A percentile compares a stretch with the other conserved stretches of the same genome.
Evolutionary conservation across 2,888 invertebrate genomes (phyloP).

Genomic region (Heliconius aoede): DNA sequence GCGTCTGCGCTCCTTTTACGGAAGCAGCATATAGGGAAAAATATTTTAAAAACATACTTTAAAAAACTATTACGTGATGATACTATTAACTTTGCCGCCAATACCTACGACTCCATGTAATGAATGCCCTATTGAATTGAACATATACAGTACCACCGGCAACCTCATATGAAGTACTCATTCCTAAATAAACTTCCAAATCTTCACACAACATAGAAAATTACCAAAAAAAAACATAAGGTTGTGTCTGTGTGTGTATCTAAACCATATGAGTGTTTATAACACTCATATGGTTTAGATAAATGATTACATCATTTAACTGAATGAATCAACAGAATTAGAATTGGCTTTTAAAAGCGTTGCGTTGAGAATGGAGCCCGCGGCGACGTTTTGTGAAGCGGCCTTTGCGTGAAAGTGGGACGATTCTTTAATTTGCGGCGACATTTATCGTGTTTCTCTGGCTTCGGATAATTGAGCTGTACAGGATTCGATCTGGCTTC

Average conservation of each 20-base stretch:
- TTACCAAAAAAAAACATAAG: background rate
- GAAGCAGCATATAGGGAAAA: no score
- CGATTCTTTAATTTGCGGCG: conserved; percentile 79
- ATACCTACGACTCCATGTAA: no score
- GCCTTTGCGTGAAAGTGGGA: conserved; percentile 61
- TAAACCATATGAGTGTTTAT: no score
- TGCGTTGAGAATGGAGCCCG: conserved; percentile 48
- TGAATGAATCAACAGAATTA: conserved; percentile 5
- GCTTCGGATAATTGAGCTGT: conserved; percentile 77
- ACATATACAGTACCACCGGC: no score
- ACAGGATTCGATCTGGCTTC: conserved; percentile 64
- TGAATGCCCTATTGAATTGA: no score
- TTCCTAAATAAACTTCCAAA: background rate
- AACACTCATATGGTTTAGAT: background rate
- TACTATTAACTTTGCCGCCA: no score
- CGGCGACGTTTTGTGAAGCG: conserved; percentile 54
- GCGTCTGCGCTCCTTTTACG: no score
- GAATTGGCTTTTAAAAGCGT: conserved; percentile 44
- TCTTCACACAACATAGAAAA: background rate
- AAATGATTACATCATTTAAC: background rate
- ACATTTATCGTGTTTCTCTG: conserved; percentile 73
- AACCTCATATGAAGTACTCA: no score
- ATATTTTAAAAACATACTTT: no score
- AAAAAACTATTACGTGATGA: no score
- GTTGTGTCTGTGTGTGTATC: no score